Base-by-base conservation (phyloP, 2,797 vertebrate genomes). In the Acropternis orthonyx region DNA sequence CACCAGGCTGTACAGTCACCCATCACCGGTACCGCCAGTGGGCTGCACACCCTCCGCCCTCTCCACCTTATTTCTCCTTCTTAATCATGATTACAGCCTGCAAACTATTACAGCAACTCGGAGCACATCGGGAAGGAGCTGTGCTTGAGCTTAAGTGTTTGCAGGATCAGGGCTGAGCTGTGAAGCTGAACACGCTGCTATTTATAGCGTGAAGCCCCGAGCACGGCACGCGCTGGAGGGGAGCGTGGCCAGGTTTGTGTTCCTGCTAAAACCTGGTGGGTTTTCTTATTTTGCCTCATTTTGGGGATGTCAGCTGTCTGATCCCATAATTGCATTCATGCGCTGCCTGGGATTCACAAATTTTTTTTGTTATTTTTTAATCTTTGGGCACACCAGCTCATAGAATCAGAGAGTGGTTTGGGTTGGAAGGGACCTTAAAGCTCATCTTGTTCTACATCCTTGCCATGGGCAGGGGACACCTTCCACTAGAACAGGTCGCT, bases 1-100 rank as follows among this genome's bases (percentile, higher is more conserved):
- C 44, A 8, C 6, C 8, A 7, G 51, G 52, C 74, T n/a, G n/a
- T 3, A 3, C 8, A 6, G 14, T 14, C 56, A 24, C 14, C 3
- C 6, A 24, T 6, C 1, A 2, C n/a, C 3, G 0, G 44, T 4
- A 15, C 65, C 7, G 0, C 36, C 3, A 0, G 1, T 1, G 1
- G 11, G 34, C 54, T 23, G 28, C 62, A 12, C 62, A 9, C 1
- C 7, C 6, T 7, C 52, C 21, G 1, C 34, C 54, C 68, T 44
- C 68, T 41, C 58, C 21, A 46, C 84, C 55, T 82, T 8, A 1
- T 2, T 52, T 34, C 28, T 12, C 26, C 30, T 76, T 24, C 55
- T 43, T 32, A 37, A 43, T 28, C 16, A 0, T 9, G 19, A 61
- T 44, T 27, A 24, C 65, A 75, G 75, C 67, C 80, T 93, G 80